Evolutionary conservation across 2,888 invertebrate species (phyloP).

Genomic region (Melinopterus prodromus): DNA sequence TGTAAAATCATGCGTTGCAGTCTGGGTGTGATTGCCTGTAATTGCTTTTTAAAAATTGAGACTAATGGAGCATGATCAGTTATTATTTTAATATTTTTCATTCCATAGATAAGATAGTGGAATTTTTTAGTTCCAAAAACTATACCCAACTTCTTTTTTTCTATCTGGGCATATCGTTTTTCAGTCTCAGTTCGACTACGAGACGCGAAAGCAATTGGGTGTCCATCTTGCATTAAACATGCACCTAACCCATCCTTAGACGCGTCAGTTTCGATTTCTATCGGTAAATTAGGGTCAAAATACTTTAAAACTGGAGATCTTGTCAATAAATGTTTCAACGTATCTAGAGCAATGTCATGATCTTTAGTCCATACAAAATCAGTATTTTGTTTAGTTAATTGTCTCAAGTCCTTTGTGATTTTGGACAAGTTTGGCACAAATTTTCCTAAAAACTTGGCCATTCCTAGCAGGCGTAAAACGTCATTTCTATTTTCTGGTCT

Average conservation of each 20-base stretch:
- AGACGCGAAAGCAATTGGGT: constrained; percentile 52
- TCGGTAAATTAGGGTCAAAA: constrained; percentile 45
- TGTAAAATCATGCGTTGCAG: constrained; percentile 43
- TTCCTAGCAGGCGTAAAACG: constrained; percentile 41
- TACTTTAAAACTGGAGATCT: constrained; percentile 43
- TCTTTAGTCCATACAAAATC: constrained; percentile 32
- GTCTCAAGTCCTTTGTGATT: constrained; percentile 22
- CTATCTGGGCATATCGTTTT: constrained; percentile 29
- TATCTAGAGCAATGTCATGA: too few species aligned
- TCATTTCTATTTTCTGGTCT: constrained; percentile 39
- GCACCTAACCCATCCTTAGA: constrained; percentile 28
- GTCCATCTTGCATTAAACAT: constrained; percentile 50
- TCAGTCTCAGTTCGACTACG: constrained; percentile 34
- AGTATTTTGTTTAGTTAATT: constrained; percentile 28
- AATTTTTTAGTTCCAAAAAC: constrained; percentile 30
- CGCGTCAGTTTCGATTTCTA: constrained; percentile 47
- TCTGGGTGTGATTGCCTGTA: constrained; percentile 16
- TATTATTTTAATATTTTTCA: constrained; percentile 16
- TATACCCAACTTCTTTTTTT: constrained; percentile 33
- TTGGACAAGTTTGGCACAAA: constrained; percentile 42
- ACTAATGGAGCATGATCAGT: constrained; percentile 37
- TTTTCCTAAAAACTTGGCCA: constrained; percentile 40
- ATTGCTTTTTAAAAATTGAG: constrained; percentile 29
- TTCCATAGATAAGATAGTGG: constrained; percentile 33
- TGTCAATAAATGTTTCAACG: constrained; percentile 42